Evolutionary conservation across 92 coral and sea anemone genomes (phyloP).

Genomic region (Isaurus tuberculatus): DNA sequence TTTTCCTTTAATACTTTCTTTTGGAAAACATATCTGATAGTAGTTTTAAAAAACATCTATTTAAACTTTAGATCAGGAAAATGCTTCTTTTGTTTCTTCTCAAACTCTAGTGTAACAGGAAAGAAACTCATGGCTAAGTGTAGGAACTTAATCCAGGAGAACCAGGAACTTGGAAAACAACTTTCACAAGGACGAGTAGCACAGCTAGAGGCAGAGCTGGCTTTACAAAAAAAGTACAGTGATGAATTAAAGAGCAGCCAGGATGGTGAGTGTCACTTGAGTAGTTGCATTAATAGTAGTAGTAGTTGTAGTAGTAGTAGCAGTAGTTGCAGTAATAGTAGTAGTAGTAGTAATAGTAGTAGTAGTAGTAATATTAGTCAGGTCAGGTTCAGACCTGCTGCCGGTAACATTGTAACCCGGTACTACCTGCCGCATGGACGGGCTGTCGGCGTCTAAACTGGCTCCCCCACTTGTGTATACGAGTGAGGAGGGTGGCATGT

Average conservation of each 20-base stretch:
- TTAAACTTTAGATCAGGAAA: no score
- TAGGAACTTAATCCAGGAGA: conserved; percentile 97
- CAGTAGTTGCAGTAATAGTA: background rate
- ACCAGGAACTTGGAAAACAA: conserved; percentile 98
- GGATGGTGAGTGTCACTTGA: conserved; percentile 75
- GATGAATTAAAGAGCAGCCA: conserved; percentile 97
- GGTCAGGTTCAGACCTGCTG: background rate
- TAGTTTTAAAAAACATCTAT: no score
- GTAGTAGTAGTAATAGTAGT: background rate
- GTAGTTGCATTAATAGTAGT: background rate
- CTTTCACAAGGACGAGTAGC: conserved; percentile 98
- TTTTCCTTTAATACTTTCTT: no score
- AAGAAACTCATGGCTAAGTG: conserved; percentile 99
- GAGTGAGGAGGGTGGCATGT: background rate
- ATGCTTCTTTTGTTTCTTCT: no score
- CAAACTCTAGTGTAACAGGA: conserved; percentile 87
- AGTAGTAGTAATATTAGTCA: background rate
- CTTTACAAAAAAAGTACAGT: conserved; percentile 96
- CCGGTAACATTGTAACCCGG: conserved; percentile 4
- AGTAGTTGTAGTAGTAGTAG: no score
- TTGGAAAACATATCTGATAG: no score
- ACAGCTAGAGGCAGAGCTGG: conserved; percentile 96
- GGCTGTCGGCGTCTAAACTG: background rate
- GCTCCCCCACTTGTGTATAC: background rate
- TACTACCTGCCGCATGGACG: conserved; percentile 1